These are phyloP conservation scores for Meriones unguiculatus DNA, from an alignment of 2,113 vertebrate species.

Conservation along the genomic window DNA sequence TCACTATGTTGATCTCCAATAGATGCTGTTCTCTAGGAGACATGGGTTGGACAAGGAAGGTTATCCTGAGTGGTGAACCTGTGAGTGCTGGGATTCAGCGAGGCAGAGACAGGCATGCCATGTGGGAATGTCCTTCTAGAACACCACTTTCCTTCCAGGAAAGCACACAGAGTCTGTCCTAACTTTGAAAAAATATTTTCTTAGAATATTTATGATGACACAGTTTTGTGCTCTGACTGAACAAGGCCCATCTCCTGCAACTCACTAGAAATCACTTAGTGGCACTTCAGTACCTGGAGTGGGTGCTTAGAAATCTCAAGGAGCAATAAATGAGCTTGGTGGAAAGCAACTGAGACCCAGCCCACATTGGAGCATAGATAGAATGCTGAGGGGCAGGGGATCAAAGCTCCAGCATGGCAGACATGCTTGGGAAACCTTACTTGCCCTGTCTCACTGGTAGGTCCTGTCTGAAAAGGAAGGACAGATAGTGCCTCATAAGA, in stretches of 20 bases:
- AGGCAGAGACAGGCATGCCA: background rate
- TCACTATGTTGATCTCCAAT: background rate
- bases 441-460: background rate
- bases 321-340: background rate
- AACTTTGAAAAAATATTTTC: background rate
- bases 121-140: background rate
- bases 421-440: background rate
- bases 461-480: constrained; percentile 14
- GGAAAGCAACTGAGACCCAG: background rate
- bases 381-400: background rate
- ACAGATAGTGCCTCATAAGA: background rate
- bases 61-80: background rate
- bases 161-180: background rate
- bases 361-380: background rate
- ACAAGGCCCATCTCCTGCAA: background rate
- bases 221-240: background rate
- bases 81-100: background rate
- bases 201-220: background rate
- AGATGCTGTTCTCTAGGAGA: background rate
- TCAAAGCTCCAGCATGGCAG: background rate
- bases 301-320: background rate
- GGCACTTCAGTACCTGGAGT: background rate
- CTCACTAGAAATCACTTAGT: background rate
- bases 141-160: background rate
- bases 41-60: background rate